These are phyloP conservation scores for Xenopus laevis DNA, from an alignment of 2,113 vertebrate genomes.

Conservation along the genomic window DNA sequence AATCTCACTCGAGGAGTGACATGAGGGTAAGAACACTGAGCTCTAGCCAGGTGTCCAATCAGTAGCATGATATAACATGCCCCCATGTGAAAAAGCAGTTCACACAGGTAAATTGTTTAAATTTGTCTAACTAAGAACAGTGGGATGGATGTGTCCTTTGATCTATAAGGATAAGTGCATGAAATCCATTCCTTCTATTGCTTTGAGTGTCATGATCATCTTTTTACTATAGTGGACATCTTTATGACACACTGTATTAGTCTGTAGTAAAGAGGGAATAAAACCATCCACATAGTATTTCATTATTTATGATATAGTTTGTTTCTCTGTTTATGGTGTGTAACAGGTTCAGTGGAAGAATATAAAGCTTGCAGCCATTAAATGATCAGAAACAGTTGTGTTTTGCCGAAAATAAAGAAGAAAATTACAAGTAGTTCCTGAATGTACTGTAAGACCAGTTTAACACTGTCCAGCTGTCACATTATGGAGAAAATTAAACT, in stretches of 20 bases:
- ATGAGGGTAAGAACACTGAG: too few species aligned
- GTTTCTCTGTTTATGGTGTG: slow-evolving; percentile 50
- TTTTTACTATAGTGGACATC: not conserved
- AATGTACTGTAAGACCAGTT: slow-evolving; percentile 47
- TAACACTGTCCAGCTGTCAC: slow-evolving; percentile 52
- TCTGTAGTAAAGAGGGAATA: not conserved
- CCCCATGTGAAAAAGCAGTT: too few species aligned
- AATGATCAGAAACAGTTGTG: slow-evolving; percentile 57
- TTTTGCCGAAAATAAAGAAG: slow-evolving; percentile 35
- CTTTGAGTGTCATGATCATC: not conserved
- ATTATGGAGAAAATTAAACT: slow-evolving; percentile 49
- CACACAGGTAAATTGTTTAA: too few species aligned
- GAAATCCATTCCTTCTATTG: not conserved
- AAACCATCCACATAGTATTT: not conserved
- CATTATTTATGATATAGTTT: slow-evolving; percentile 12
- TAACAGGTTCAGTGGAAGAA: slow-evolving; percentile 48
- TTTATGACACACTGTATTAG: slow-evolving; percentile 3
- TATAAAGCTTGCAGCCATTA: slow-evolving; percentile 58
- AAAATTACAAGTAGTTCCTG: slow-evolving; percentile 34
- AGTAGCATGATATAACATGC: too few species aligned
- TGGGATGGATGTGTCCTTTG: not conserved
- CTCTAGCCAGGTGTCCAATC: too few species aligned
- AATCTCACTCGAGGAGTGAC: too few species aligned
- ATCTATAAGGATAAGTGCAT: not conserved
- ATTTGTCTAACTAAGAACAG: not conserved